Base-by-base conservation (phyloP, 2,113 vertebrate genomes). In the Collichthys lucidus region DNA sequence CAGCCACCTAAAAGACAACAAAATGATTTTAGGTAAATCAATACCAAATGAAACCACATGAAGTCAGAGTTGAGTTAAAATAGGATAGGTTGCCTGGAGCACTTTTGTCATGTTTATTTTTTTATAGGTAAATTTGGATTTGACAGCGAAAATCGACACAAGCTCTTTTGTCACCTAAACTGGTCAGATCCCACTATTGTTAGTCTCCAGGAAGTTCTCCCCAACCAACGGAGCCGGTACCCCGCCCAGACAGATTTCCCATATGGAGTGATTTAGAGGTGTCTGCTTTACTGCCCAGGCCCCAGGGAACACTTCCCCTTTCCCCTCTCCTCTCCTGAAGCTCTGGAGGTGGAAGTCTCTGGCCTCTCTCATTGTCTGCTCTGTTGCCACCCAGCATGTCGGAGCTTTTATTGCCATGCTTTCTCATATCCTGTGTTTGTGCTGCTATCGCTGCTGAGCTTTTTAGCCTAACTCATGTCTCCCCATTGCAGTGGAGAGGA, bases 1-100 rank as follows among this genome's bases (percentile, higher is more conserved):
- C 96, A 15, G 93, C 91, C 84, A 99, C 97, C 98, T 99, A 94
- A 26, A 94, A 80, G 22, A 60, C 22, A 49, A 11, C 2, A 74
- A 53, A 63, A 9, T 67, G 31, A 56, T 42, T 35, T 31, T 3
- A 20, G 9, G 4, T 24, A 52, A 73, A 52, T 47, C 57, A 22
- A 14, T 10, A 31, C 5, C 26, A 1, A 17, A 10, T 56, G 3
- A 50, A 47, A 31, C 62, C 14, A 22, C 22, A 50, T 5, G 0
- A 53, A 52, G 22, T 22, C 6, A 17, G 16, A 52, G 22, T 10
- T 68, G 57, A 50, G 29, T n/a, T 16, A 10, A 35, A 59, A 22
- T 10, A 29, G 6, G 11, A 22, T 24, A 24, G 49, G 50, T 64
- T 22, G 24, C 29, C 42, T 26, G 71, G 12, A 49, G 9, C 2